Base-by-base conservation (phyloP, 2,888 invertebrate species). In the Ecliptopera silaceata region DNA sequence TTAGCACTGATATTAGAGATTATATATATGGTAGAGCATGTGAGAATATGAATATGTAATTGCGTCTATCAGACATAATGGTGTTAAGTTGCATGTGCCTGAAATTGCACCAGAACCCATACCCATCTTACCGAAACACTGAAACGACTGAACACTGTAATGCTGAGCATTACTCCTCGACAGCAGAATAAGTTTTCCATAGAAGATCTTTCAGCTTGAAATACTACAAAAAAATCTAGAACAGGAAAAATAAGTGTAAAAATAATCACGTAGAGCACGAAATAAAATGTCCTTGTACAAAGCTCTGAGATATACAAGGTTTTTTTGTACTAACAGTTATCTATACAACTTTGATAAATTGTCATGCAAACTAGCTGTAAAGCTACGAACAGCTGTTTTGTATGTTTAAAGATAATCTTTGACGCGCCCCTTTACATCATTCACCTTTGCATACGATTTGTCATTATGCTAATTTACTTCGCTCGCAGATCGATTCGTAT, bases 391-490 rank as follows among this genome's bases (percentile, higher is more conserved):
- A 47, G 51, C 20, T 53, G 49, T 53, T 44, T 59, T 54, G 39
- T 34, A 57, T 53, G 53, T 46, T 46, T 17, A 49, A 29, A 43
- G 31, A 59, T 54, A 36, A 58, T 54, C 46, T 54, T n/a, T 46
- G 54, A 54, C 45, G 42, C 49, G 42, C 50, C 41, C 46, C 49
- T 59, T 29, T 38, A 45, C 54, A 48, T 44, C 31, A 38, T 38
- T 49, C 39, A 58, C 41, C 47, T 55, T 48, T 55, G 55, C 44
- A 50, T 58, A 55, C 58, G 36, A 62, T 62, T 60, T 62, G 50
- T 65, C 49, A 53, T 47, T 57, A 58, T 56, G 56, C 32, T 49
- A 62, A 62, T 61, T 43, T 41, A 10, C 48, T 49, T 42, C 52
- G 48, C 46, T 43, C 36, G 29, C 42, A 48, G 47, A 36, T 48